A percentile compares a stretch with the other conserved stretches of the same genome.
Conservation (phyloP, 2,113 vertebrate species). For the Hemiscyllium ocellatum region DNA sequence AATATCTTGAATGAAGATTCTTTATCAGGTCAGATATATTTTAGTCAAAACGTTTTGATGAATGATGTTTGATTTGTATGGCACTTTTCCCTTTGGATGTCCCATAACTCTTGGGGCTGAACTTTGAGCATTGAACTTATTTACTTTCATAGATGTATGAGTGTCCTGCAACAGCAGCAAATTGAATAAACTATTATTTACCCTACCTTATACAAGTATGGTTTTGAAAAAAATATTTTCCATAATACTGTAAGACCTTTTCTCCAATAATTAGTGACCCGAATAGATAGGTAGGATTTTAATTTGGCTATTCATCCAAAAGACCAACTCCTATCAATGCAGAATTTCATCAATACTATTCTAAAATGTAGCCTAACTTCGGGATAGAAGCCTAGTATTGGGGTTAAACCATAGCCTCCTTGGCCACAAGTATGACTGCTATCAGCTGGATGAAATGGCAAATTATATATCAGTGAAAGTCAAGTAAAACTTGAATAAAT, state of each 20-base stretch:
- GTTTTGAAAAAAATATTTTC: background rate
- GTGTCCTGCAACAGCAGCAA: background rate
- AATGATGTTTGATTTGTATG: background rate
- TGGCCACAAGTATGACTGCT: background rate
- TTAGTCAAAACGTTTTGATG: background rate
- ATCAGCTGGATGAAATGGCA: background rate
- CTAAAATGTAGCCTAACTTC: background rate
- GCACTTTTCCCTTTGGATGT: background rate
- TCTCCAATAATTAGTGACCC: background rate
- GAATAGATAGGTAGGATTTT: background rate
- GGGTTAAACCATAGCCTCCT: background rate
- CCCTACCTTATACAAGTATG: background rate
- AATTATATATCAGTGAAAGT: background rate
- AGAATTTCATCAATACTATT: background rate
- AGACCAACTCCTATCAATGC: background rate
- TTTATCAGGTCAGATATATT: background rate
- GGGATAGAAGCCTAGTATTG: background rate
- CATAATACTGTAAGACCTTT: background rate
- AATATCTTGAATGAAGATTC: background rate
- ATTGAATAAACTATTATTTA: background rate
- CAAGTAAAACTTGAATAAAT: background rate
- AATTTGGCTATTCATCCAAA: background rate
- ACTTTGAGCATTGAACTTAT: background rate
- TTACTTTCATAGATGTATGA: background rate
- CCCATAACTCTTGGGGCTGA: background rate